Evolutionary conservation across 2,797 vertebrate species (phyloP).

Genomic region (Galaxias olidus): DNA sequence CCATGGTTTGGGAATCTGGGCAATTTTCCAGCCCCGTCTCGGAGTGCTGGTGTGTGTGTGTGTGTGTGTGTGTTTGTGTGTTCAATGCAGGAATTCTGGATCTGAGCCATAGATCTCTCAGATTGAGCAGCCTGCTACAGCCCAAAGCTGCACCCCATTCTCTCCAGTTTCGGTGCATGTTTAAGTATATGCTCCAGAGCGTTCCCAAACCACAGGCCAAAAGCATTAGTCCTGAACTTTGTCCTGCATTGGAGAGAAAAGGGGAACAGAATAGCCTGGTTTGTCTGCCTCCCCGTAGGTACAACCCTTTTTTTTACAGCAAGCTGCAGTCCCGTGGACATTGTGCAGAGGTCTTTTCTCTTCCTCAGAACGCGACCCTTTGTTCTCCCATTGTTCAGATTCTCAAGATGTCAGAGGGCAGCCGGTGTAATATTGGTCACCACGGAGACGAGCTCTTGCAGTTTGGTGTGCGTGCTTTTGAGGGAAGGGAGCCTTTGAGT

Average conservation of each 20-base stretch:
- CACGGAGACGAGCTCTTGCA: conserved; percentile 5
- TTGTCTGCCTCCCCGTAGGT: too few relatives aligned
- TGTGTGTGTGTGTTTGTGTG: conserved; percentile 29
- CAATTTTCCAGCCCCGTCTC: conserved; percentile 51
- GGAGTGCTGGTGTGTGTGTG: conserved; percentile 7
- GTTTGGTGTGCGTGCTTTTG: conserved; percentile 46
- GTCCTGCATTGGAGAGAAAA: conserved; percentile 30
- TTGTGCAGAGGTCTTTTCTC: too few relatives aligned
- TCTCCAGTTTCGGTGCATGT: conserved; percentile 7
- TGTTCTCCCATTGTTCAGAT: conserved; percentile 19
- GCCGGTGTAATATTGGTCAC: not conserved
- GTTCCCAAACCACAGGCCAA: conserved; percentile 32
- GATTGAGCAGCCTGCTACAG: conserved; percentile 37
- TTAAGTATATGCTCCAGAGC: conserved; percentile 3
- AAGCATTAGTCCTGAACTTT: conserved; percentile 21
- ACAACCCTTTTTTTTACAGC: too few relatives aligned
- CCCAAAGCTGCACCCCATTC: not conserved
- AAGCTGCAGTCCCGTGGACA: too few relatives aligned
- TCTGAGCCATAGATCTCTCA: conserved; percentile 50
- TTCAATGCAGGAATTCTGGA: conserved; percentile 44
- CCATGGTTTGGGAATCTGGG: conserved; percentile 64
- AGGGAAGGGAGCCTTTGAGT: conserved; percentile 37
- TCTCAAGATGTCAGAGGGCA: conserved; percentile 29
- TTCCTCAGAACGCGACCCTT: conserved; percentile 3
- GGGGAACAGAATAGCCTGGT: conserved; percentile 13